Percentiles rank a stretch among this genome's conserved stretches.
Evolutionary conservation across 2,888 invertebrate genomes (phyloP).

Genomic region (Euphydryas editha): DNA sequence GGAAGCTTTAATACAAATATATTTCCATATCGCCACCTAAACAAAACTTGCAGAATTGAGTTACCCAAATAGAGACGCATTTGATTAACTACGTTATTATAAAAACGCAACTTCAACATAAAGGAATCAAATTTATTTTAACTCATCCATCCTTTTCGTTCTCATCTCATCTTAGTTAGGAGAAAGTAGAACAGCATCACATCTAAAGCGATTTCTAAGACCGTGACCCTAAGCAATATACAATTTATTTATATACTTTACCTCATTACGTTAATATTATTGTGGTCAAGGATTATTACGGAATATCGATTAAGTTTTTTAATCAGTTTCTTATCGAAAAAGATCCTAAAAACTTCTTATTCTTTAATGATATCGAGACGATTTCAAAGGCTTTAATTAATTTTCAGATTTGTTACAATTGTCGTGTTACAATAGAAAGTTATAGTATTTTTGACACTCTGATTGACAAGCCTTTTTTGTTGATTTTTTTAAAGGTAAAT

Average conservation of each 20-base stretch:
- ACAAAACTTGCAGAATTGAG: no score
- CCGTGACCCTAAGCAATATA: constrained; percentile 31
- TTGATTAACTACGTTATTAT: no score
- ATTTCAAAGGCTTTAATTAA: not conserved
- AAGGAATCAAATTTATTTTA: not conserved
- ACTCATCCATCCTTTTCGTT: not conserved
- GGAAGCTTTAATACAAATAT: no score
- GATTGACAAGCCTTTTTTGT: not conserved
- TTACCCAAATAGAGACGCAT: not conserved
- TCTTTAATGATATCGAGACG: not conserved
- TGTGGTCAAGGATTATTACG: constrained; percentile 40
- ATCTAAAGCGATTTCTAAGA: constrained; percentile 30
- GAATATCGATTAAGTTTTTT: constrained; percentile 21
- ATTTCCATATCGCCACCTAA: no score
- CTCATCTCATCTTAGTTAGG: not conserved
- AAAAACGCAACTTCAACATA: not conserved
- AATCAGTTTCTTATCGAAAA: constrained; percentile 20
- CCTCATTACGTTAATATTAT: constrained; percentile 22
- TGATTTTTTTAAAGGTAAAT: no score
- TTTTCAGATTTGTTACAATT: not conserved
- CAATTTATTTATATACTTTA: constrained; percentile 26
- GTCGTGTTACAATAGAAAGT: not conserved
- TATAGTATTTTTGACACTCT: not conserved
- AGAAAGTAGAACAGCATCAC: constrained; percentile 26
- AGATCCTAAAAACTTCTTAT: constrained; percentile 4